These are phyloP conservation scores for Magallana nippona DNA, from an alignment of 2,888 invertebrate species.

Conservation along the genomic window DNA sequence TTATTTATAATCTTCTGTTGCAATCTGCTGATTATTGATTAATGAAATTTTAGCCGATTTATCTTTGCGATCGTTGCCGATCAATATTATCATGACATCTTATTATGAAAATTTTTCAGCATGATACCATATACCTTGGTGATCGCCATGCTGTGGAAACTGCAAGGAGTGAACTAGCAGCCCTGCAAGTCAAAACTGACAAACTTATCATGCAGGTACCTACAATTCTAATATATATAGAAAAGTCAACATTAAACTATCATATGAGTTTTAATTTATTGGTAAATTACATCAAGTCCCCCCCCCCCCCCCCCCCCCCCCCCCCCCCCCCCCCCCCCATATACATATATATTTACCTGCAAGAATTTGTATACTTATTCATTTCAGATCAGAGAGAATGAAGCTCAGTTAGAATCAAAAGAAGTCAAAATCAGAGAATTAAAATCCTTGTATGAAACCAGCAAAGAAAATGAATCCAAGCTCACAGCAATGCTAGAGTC, in stretches of 20 bases:
- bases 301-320: too few relatives aligned
- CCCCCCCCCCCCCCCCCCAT: too few relatives aligned
- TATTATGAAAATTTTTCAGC: conserved; percentile 59
- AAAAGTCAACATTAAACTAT: not conserved
- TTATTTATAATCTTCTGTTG: too few relatives aligned
- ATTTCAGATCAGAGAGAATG: conserved; percentile 70
- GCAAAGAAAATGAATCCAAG: conserved; percentile 73
- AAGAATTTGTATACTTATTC: not conserved
- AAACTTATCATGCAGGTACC: conserved; percentile 73
- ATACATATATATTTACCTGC: not conserved
- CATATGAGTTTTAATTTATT: too few relatives aligned
- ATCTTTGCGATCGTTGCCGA: too few relatives aligned
- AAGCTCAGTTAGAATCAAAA: conserved; percentile 74
- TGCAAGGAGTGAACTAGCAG: conserved; percentile 72
- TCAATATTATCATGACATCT: not conserved
- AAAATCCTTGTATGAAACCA: conserved; percentile 70
- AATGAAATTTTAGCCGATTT: too few relatives aligned
- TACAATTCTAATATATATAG: not conserved
- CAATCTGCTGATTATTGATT: not conserved
- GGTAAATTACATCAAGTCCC: too few relatives aligned
- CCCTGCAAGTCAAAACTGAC: conserved; percentile 74
- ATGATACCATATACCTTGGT: conserved; percentile 69
- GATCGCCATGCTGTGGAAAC: conserved; percentile 70
- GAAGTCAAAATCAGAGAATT: conserved; percentile 76
- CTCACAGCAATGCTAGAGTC: conserved; percentile 69